These are phyloP conservation scores for Eudyptes chrysolophus DNA, from an alignment of 2,113 vertebrate genomes.

Conservation along the genomic window DNA sequence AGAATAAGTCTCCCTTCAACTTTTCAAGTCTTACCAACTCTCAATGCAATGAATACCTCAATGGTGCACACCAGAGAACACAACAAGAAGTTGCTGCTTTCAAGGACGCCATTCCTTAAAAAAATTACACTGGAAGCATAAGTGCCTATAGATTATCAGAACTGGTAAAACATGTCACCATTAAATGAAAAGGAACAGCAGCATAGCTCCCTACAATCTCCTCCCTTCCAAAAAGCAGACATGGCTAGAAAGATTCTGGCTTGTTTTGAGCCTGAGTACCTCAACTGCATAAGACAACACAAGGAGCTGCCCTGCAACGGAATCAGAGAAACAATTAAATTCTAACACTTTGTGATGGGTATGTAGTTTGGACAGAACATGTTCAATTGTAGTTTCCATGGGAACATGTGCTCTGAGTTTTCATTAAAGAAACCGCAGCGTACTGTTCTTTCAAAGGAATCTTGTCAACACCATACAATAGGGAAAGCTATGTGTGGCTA, in stretches of 20 bases:
- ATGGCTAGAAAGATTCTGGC: not conserved
- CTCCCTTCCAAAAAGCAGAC: not conserved
- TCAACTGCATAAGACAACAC: not conserved
- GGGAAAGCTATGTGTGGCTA: not conserved
- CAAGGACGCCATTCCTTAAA: not conserved
- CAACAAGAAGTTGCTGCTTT: not conserved
- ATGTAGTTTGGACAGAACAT: not conserved
- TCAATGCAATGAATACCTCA: not conserved
- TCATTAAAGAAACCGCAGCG: not conserved
- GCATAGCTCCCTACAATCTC: not conserved
- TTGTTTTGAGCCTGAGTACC: not conserved
- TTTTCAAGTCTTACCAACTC: not conserved
- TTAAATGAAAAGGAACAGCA: not conserved
- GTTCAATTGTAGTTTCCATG: not conserved
- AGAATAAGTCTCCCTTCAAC: not conserved
- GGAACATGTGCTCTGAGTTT: not conserved
- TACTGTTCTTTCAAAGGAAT: not conserved
- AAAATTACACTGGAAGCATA: not conserved
- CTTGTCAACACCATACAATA: not conserved
- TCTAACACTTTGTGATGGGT: not conserved
- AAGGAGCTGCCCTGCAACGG: not conserved
- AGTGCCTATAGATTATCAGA: not conserved
- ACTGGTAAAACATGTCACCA: not conserved
- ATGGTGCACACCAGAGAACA: not conserved
- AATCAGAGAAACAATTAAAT: not conserved